Base-by-base conservation (phyloP, 2,113 vertebrate species). In the Elgaria multicarinata region DNA sequence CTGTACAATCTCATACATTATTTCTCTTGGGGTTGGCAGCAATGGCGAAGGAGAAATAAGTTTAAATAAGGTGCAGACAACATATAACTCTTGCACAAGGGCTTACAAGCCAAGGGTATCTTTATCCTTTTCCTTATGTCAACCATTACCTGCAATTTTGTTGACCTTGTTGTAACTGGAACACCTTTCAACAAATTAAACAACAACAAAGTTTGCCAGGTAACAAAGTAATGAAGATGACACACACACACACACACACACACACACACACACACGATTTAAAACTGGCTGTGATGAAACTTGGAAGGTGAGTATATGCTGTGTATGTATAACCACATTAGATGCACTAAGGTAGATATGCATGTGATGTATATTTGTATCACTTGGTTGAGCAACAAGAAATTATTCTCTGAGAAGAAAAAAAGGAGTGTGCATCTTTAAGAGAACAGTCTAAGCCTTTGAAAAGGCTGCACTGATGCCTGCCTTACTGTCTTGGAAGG, bases 401-500 rank as follows among this genome's bases (percentile, higher is more conserved):
- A 76, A 74, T 79, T 88, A 36, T 89, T 83, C 42, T 24, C 42
- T 4, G 28, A 2, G 42, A 0, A 87, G n/a, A 10, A 2, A 83
- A 87, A 18, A 44, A 53, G 67, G 33, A 88, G 1, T 2, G 0
- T 0, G 0, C 20, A 76, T 84, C 94, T 95, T 95, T 83, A 77
- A 92, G 85, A 1, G 24, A 89, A 85, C 91, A 12, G 69, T 77
- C 55, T 66, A 88, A 74, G 10, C 89, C 77, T 87, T 18, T 58
- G 91, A 83, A 95, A 92, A 94, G 90, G 50, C 95, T 90, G 93
- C 94, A 87, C 87, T 14, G 72, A 10, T 86, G 94, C 67, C 92
- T 24, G 93, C 95, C 58, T 0, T 64, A 88, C 94, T 88, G 94
- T 97, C 97, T 97, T 94, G 89, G 89, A 90, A 96, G 95, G 93